Evolutionary conservation across 2,113 vertebrate species (phyloP), one percentile per base, ranked within the genome.

Genomic region (Mixornis gularis): DNA sequence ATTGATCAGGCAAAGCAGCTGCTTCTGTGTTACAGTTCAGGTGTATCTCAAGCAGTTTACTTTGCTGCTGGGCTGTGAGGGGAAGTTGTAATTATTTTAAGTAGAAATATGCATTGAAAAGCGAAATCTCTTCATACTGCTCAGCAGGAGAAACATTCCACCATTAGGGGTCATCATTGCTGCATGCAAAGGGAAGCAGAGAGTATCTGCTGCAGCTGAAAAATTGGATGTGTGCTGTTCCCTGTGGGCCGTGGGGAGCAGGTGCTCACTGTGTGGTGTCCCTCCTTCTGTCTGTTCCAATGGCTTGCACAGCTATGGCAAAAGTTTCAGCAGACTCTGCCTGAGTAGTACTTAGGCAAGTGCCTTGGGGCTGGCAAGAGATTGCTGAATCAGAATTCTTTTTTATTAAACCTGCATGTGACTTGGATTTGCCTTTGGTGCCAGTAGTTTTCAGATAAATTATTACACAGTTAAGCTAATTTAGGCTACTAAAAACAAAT

Each of bases 91-190:
- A 49, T 66, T 81, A 58, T n/a, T 88, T 78, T 29, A 69, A 34
- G 24, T 62, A 62, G 44, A 74, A 68, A 32, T 49, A 49, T 1
- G 13, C 11, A 22, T 17, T 2, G 6, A 43, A 79, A 84, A 81
- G 36, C 41, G 72, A 59, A 77, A 40, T 46, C 15, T 89, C 26
- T 51, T 43, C 10, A 2, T 70, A 25, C 17, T 89, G 27, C 53
- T 79, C 8, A 68, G 60, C n/a, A 43, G 41, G 49, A 82, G 43
- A 51, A 87, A 44, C 56, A 36, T 93, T 95, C 52, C 78, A 79
- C 96, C 92, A 11, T 91, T 96, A 96, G 93, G 70, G 83, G 94
- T 96, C 95, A 51, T 92, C 72, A 34, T 91, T 96, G 92, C 82
- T 92, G 73, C 71, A 0, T 41, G 71, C n/a, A 79, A 55, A 85